These are phyloP conservation scores for Psettodes erumei DNA, from an alignment of 2,113 vertebrate species.

Conservation along the genomic window DNA sequence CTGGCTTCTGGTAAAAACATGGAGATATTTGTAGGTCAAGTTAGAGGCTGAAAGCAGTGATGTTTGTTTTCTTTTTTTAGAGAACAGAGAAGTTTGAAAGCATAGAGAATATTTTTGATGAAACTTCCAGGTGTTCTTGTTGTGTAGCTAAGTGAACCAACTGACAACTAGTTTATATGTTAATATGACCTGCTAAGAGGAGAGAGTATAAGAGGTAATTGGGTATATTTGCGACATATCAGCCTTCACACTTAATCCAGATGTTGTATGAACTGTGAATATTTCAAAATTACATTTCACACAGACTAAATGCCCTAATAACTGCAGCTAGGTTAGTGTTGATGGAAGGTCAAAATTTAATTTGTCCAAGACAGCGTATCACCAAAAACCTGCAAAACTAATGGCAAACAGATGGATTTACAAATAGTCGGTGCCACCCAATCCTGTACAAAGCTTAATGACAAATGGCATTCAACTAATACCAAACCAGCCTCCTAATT, in stretches of 20 bases:
- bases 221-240: no score
- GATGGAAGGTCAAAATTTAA: neutral
- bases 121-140: neutral
- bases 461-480: neutral
- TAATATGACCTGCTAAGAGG: neutral
- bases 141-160: neutral
- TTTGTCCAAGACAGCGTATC: neutral
- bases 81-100: neutral
- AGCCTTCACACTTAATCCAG: neutral
- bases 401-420: constrained; percentile 1
- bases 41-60: constrained; percentile 19
- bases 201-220: neutral
- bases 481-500: neutral
- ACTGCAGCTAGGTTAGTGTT: no score
- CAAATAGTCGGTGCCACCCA: neutral
- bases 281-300: neutral
- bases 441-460: neutral
- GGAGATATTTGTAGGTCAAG: constrained; percentile 48
- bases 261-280: neutral
- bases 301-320: no score
- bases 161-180: neutral
- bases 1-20: constrained; percentile 46
- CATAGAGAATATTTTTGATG: neutral
- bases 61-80: neutral
- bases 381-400: neutral